phyloP scores from a whole-genome alignment of 2,888 invertebrate species.

The Prosapia bicincta region DNA sequence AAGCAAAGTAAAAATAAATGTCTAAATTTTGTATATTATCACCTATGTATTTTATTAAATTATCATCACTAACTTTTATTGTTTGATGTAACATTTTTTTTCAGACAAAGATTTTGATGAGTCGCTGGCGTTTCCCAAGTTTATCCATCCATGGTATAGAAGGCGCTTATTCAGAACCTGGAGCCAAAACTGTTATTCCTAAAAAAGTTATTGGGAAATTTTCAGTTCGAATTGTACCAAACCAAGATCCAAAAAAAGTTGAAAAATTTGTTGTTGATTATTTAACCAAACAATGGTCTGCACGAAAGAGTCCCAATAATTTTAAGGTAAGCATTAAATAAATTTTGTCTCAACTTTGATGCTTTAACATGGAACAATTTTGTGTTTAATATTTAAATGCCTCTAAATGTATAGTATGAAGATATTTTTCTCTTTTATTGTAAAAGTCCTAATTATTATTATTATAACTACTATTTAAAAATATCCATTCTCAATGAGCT shows the following conservation, averaged over 20 bases:
- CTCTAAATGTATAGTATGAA: too few species aligned
- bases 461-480: too few species aligned
- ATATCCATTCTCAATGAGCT: too few species aligned
- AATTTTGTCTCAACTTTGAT: too few species aligned
- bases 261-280: conserved; percentile 73
- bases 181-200: conserved; percentile 94
- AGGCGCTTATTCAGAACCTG: conserved; percentile 89
- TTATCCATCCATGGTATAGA: conserved; percentile 95
- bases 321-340: conserved; percentile 61
- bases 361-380: too few species aligned
- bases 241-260: conserved; percentile 84
- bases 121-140: conserved; percentile 92
- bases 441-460: too few species aligned
- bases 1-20: too few species aligned
- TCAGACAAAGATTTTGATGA: conserved; percentile 77
- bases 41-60: too few species aligned
- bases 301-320: conserved; percentile 79
- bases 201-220: conserved; percentile 94
- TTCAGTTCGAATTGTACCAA: conserved; percentile 93
- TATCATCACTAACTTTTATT: too few species aligned
- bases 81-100: conserved; percentile 17
- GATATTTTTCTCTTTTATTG: too few species aligned
- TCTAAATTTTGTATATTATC: too few species aligned
- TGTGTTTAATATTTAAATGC: too few species aligned
- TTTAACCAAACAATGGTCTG: conserved; percentile 71